These are phyloP conservation scores for Mus minutoides DNA, from an alignment of 2,797 vertebrate species.

Conservation along the genomic window DNA sequence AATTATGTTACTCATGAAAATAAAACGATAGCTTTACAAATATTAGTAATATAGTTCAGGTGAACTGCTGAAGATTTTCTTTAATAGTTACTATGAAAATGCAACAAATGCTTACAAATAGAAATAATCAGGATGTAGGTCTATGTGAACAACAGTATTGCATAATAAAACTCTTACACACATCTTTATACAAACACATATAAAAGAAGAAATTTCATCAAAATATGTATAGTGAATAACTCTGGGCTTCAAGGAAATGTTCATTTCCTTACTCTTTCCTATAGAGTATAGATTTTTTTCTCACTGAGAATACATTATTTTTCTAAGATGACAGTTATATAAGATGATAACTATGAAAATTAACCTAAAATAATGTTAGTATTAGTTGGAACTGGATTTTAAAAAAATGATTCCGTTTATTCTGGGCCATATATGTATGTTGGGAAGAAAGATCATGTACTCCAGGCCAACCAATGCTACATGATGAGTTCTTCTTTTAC, in stretches of 20 bases:
- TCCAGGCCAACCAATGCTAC: not conserved
- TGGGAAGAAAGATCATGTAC: not conserved
- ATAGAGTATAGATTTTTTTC: not conserved
- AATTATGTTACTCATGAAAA: not conserved
- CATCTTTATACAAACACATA: not conserved
- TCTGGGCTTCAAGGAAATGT: not conserved
- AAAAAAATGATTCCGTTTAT: not conserved
- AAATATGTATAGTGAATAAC: not conserved
- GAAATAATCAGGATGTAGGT: not conserved
- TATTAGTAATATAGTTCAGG: not conserved
- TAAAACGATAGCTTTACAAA: not conserved
- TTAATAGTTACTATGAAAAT: not conserved
- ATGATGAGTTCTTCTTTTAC: not conserved
- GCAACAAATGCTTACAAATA: not conserved
- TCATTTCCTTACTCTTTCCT: not conserved
- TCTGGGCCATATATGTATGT: not conserved
- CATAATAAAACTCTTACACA: not conserved
- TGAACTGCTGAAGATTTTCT: not conserved
- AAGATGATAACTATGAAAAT: not conserved
- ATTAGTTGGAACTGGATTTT: not conserved
- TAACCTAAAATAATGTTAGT: not conserved
- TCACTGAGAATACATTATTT: not conserved
- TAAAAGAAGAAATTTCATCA: not conserved
- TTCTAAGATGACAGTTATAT: not conserved
- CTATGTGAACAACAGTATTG: not conserved